Evolutionary conservation across 2,113 vertebrate genomes (phyloP), one percentile per base, ranked within the genome.

Genomic region (Poecilia latipinna): DNA sequence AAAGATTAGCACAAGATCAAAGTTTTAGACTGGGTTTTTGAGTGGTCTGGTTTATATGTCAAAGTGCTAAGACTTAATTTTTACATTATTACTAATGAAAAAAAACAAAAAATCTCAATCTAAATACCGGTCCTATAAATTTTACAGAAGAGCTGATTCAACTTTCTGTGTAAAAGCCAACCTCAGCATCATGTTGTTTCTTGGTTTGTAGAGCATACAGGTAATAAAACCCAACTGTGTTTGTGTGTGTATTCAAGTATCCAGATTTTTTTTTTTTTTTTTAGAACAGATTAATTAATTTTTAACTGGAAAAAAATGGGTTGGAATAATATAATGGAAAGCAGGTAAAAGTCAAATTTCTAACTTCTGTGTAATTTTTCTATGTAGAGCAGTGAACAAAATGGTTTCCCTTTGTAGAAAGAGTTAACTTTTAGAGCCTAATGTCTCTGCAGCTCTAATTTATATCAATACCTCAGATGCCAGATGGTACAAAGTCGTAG

Each of bases 391-490:
- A 77, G 64, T 77, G 7, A 37, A 70, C 26, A 48, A 48, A 4
- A 89, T 35, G 33, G 75, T 80, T 83, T 83, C 57, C 63, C 37
- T 7, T 62, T 60, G 1, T 32, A 80, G 48, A 81, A 60, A 68
- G 74, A 80, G 67, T 83, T 88, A 72, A 83, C 68, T 80, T 51
- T 63, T 67, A 61, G 2, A 29, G 65, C 57, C 72, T 75, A 70
- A 86, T 42, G 24, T 77, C 72, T 83, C 68, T 82, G 4, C 61
- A 39, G 39, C 11, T 2, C 72, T 86, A 88, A 76, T 86, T 51
- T 83, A 65, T 75, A 88, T 83, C 74, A 72, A 82, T 86, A 82
- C 66, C 73, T 80, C 75, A 75, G 68, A 61, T 51, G 44, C 61
- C 82, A 86, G 78, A 85, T 89, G 70, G 86, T 64, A 60, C 22